These are phyloP conservation scores for Prorops nasuta DNA, from an alignment of 1,140 invertebrate genomes.

Conservation along the genomic window DNA sequence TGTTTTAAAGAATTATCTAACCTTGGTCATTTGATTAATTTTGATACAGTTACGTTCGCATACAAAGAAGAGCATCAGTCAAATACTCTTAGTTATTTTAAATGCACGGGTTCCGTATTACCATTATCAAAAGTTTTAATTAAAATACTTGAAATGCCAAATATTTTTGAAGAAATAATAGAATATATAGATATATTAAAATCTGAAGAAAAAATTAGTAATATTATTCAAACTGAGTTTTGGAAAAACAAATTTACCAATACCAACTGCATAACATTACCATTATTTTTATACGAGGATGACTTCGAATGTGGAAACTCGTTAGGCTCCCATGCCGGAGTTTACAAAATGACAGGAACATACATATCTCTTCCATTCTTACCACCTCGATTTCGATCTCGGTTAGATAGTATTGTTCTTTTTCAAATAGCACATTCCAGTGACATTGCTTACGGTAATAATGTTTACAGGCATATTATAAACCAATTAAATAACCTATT, in stretches of 20 bases:
- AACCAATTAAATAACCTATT: conserved; percentile 22
- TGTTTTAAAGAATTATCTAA: neutral
- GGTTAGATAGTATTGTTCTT: conserved; percentile 22
- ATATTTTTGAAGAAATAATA: conserved; percentile 14
- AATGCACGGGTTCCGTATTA: conserved; percentile 8
- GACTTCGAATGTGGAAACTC: conserved; percentile 25
- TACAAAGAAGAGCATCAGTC: neutral
- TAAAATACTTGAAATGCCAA: conserved; percentile 17
- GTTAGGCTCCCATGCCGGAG: conserved; percentile 15
- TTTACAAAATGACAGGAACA: conserved; percentile 19
- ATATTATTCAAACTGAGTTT: conserved; percentile 18
- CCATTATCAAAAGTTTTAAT: conserved; percentile 13
- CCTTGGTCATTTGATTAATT: conserved; percentile 3
- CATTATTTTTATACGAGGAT: conserved; percentile 21
- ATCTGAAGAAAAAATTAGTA: conserved; percentile 6
- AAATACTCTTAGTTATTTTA: neutral
- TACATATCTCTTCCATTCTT: conserved; percentile 21
- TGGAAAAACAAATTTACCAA: conserved; percentile 9
- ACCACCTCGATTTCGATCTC: conserved; percentile 14
- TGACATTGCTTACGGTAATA: conserved; percentile 15
- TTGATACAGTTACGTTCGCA: conserved; percentile 3
- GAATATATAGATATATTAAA: conserved; percentile 11
- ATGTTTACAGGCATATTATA: conserved; percentile 11
- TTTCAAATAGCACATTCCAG: conserved; percentile 16
- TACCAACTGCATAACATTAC: conserved; percentile 8